Evolutionary conservation across 2,797 vertebrate genomes (phyloP).

Genomic region (Monodelphis domestica): DNA sequence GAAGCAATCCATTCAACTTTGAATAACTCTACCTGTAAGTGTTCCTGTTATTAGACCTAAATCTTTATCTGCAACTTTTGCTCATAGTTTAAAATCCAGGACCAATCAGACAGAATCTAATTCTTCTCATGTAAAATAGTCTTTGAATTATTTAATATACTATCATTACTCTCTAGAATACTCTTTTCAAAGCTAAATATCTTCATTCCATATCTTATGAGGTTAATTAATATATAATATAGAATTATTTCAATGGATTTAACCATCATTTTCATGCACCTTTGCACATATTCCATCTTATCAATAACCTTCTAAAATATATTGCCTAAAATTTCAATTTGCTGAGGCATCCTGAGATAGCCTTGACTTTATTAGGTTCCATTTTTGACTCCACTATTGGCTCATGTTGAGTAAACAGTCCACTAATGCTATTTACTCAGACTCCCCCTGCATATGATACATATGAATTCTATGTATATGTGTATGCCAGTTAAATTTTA

Average conservation of each 20-base stretch:
- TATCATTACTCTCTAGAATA: neutral
- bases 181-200: neutral
- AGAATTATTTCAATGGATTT: neutral
- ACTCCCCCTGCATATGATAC: too few relatives aligned
- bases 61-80: neutral
- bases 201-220: neutral
- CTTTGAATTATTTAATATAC: neutral
- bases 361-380: too few relatives aligned
- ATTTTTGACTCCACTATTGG: too few relatives aligned
- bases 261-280: neutral
- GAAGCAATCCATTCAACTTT: neutral
- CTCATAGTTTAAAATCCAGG: neutral
- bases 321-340: neutral
- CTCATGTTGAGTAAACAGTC: too few relatives aligned
- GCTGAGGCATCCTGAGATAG: neutral
- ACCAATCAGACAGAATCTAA: neutral
- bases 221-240: neutral
- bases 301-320: neutral
- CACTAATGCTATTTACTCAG: too few relatives aligned
- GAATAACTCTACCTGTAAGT: neutral
- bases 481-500: too few relatives aligned
- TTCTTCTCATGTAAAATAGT: neutral
- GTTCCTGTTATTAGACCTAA: neutral
- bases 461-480: too few relatives aligned
- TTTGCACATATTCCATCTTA: neutral